Conservation (phyloP, 1,140 invertebrate species). For the Pogonomyrmex barbatus region DNA sequence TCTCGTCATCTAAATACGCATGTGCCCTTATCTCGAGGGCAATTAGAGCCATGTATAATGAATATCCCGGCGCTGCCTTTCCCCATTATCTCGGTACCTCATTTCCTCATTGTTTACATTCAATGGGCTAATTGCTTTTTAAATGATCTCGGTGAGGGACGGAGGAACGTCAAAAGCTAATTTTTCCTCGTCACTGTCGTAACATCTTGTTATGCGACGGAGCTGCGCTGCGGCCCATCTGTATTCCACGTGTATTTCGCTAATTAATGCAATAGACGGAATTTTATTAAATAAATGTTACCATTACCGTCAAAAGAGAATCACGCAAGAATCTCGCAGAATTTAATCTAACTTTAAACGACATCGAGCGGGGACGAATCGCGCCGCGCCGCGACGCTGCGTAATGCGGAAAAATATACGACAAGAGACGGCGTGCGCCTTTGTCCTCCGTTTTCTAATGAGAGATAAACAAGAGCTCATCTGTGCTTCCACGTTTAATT, state of each 20-base stretch:
- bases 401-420: slow-evolving; percentile 39
- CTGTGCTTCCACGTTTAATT: slow-evolving; percentile 55
- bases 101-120: slow-evolving; percentile 73
- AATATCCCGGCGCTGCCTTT: background rate
- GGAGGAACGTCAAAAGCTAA: background rate
- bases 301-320: background rate
- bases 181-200: background rate
- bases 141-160: slow-evolving; percentile 58
- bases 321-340: background rate
- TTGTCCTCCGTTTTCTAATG: slow-evolving; percentile 50
- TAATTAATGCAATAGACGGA: background rate
- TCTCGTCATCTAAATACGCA: slow-evolving; percentile 65
- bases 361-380: slow-evolving; percentile 3
- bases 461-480: slow-evolving; percentile 60
- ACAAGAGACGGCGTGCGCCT: background rate
- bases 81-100: background rate
- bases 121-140: slow-evolving; percentile 77
- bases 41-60: slow-evolving; percentile 68
- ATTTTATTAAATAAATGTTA: background rate
- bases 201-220: background rate
- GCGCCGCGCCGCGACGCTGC: background rate
- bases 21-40: slow-evolving; percentile 46
- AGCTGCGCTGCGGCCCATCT: background rate
- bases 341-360: slow-evolving; percentile 32
- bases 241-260: background rate